phyloP scores from a whole-genome alignment of 2,113 vertebrate species.

The Oxyura jamaicensis region DNA sequence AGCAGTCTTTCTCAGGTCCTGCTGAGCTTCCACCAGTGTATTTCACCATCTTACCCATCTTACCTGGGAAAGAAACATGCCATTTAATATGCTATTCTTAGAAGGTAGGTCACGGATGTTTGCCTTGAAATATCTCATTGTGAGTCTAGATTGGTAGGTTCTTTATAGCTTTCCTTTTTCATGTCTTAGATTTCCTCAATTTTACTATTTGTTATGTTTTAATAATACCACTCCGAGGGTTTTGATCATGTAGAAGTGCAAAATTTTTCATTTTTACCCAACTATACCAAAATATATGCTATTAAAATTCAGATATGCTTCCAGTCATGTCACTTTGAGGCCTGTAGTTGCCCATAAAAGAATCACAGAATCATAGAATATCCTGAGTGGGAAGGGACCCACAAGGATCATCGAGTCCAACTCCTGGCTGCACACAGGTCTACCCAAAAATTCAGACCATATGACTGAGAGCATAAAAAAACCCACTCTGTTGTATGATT shows the following conservation, averaged over 20 bases:
- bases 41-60: background rate
- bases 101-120: background rate
- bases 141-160: background rate
- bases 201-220: background rate
- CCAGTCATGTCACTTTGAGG: background rate
- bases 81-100: background rate
- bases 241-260: background rate
- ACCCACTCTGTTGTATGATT: background rate
- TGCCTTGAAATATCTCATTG: background rate
- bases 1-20: background rate
- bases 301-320: background rate
- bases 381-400: no score
- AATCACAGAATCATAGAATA: no score
- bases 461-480: no score
- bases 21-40: background rate
- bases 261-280: background rate
- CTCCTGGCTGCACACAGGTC: no score
- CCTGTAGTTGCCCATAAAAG: no score
- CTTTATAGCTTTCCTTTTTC: background rate
- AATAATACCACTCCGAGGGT: background rate
- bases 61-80: background rate
- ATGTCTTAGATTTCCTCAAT: background rate
- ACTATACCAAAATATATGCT: background rate
- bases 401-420: no score
- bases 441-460: no score